These are phyloP conservation scores for Physeter macrocephalus DNA, from an alignment of 2,113 vertebrate species.

Conservation along the genomic window DNA sequence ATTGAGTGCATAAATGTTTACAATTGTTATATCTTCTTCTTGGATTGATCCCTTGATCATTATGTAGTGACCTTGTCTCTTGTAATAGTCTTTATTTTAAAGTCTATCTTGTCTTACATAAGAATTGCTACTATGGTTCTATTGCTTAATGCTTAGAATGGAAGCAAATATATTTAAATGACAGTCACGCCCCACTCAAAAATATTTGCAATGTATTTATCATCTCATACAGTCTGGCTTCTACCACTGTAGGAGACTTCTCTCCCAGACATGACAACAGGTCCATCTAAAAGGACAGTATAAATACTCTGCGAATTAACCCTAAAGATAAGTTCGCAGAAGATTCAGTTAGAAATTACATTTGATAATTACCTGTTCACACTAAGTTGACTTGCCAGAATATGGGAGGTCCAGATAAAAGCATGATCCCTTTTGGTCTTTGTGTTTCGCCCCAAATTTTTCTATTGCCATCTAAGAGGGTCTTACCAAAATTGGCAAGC, in stretches of 20 bases:
- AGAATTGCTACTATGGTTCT: no score
- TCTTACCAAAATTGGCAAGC: background rate
- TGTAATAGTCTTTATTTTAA: no score
- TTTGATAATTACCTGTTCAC: background rate
- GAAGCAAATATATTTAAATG: background rate
- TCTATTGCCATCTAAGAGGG: background rate
- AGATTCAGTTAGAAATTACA: background rate
- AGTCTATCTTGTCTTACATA: no score
- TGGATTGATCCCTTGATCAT: no score
- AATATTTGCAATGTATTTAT: background rate
- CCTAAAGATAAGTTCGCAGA: background rate
- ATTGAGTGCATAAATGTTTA: no score
- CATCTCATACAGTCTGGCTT: background rate
- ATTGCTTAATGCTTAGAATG: background rate
- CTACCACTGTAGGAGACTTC: fast-evolving
- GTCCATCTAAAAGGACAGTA: background rate
- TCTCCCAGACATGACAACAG: background rate
- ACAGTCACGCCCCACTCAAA: background rate
- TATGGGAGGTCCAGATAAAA: background rate
- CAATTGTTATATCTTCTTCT: no score
- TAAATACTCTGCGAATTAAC: background rate
- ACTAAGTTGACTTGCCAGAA: background rate
- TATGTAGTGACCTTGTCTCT: no score
- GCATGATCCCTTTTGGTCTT: background rate
- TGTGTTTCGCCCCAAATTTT: background rate